Base-by-base conservation (phyloP, 2,797 vertebrate genomes). In the Gymnoscopelus microlampas region DNA sequence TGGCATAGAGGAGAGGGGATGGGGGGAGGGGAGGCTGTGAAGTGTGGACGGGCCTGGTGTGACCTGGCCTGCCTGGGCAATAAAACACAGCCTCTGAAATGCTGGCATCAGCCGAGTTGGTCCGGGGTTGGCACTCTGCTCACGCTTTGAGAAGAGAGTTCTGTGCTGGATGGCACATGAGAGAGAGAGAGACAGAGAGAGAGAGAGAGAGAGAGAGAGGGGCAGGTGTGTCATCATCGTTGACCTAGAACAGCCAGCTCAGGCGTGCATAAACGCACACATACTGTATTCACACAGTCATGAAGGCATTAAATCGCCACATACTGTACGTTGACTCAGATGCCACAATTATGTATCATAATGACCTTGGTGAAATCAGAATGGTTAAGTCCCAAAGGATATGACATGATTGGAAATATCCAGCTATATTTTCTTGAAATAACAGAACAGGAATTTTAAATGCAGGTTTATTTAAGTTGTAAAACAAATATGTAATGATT, bases 151-250 rank as follows among this genome's bases (percentile, higher is more conserved):
- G 64, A 76, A 24, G 65, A 70, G 78, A 73, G 58, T 66, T 75
- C 49, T 61, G 68, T 78, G 71, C 76, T 81, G 63, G 70, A 89
- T 83, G 80, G 75, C 68, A 62, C 76, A 87, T 79, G 76, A 82
- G 76, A 71, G 77, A 69, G 57, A 74, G 54, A 39, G 32, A 11
- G 65, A 48, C 12, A 14, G 4, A 44, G 32, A 54, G 60, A 32
- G 23, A 29, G 44, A 15, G 62, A 39, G 51, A 62, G 23, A 62
- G 47, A 62, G 60, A 66, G 39, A 48, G 71, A 76, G 82, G n/a
- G 74, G 85, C 92, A 94, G 91, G 91, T 94, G 92, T 86, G 79
- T 88, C 77, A 77, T 82, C 77, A 75, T 19, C 19, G 19, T 63
- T 91, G 90, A 93, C 90, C 90, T 87, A 85, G 85, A 92, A 91